These are phyloP conservation scores for Perccottus glenii DNA, from an alignment of 2,113 vertebrate genomes.

Conservation along the genomic window DNA sequence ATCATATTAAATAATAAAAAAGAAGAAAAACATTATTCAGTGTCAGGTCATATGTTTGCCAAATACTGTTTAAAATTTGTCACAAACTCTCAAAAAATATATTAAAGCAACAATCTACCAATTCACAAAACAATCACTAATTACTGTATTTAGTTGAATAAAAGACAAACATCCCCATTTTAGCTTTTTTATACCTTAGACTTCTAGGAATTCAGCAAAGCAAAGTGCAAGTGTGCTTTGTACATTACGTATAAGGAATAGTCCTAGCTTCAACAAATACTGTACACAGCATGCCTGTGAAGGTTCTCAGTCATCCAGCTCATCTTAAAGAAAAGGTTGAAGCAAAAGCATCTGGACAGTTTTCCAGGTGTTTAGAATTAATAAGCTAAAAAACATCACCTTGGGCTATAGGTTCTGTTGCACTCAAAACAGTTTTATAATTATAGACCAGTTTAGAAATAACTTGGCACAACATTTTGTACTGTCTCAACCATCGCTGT, in stretches of 20 bases:
- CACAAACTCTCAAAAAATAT: no score
- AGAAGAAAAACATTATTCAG: no score
- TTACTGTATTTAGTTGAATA: background rate
- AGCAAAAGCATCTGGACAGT: no score
- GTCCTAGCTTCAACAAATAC: constrained; percentile 5
- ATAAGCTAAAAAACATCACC: background rate
- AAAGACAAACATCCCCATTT: background rate
- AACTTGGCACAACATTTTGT: background rate
- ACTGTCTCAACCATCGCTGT: background rate
- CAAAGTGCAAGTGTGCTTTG: background rate
- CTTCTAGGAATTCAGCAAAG: constrained; percentile 7
- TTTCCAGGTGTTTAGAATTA: background rate
- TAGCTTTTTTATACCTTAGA: constrained; percentile 1
- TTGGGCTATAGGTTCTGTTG: background rate
- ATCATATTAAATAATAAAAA: no score
- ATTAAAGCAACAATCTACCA: no score
- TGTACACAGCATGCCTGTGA: background rate
- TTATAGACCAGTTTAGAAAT: background rate
- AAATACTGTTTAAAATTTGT: no score
- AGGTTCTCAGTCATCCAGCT: no score
- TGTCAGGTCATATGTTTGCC: no score
- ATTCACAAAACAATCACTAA: no score
- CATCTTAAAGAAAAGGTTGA: no score
- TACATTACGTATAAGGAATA: constrained; percentile 2
- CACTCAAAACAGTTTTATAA: background rate